Evolutionary conservation across 2,113 vertebrate species (phyloP), one percentile per base, ranked within the genome.

Genomic region (Platichthys flesus): DNA sequence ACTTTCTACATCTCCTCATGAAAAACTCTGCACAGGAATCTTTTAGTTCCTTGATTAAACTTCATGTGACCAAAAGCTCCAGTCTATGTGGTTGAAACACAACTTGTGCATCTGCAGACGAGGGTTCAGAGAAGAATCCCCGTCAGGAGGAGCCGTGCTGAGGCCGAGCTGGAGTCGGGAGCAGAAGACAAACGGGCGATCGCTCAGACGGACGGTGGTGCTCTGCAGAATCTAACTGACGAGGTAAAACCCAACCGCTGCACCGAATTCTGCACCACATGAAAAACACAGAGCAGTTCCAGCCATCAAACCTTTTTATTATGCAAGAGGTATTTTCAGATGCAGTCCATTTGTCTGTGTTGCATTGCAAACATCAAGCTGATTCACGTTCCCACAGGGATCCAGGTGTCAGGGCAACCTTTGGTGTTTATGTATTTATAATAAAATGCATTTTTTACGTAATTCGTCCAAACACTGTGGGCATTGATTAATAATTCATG

Each of bases 181-280:
- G 31, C 60, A 16, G 56, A 78, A 58, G 71, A 49, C 14, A 35
- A 9, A 63, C 2, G 31, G 14, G 15, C n/a, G 16, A n/a, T 12
- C 49, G 56, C 51, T 47, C 10, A 77, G 68, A 74, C 78, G 5
- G 85, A 91, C 40, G 82, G 80, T 3, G 77, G 55, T 16, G 64
- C 85, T 31, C 74, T 93, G 69, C 88, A 65, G 69, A 88, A 81
- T 51, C 83, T 94, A 66, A 86, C 91, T 5, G 47, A 9, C 79
- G 91, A 94, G 93, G 93, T 94, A 68, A 58, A 60, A 49, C 9
- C 15, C 14, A 70, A 28, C 42, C 47, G 9, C 6, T 37, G 15
- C 51, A 28, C 31, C 31, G 28, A 31, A 1, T 31, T 31, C 7
- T 37, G 15, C 51, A 35, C 45, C 20, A 28, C 20, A 28, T 37